Evolutionary conservation across 2,888 invertebrate species (phyloP).

Genomic region (Cancer borealis): DNA sequence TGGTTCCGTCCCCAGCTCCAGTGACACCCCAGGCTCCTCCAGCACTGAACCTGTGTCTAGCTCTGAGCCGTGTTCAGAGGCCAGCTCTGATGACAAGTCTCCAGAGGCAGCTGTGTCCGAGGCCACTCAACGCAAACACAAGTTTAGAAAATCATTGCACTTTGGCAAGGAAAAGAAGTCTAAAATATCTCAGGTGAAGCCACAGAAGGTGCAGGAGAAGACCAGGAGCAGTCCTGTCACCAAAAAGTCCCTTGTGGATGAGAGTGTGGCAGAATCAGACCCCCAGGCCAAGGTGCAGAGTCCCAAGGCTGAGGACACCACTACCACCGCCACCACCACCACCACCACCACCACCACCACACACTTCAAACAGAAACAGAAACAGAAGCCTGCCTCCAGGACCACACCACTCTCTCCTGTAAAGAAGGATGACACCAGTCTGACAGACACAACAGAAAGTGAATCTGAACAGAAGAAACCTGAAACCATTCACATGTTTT

Average conservation of each 20-base stretch:
- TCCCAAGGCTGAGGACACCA: neutral
- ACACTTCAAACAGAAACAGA: slow-evolving; percentile 38
- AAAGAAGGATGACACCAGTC: slow-evolving; percentile 49
- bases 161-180: slow-evolving; percentile 23
- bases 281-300: slow-evolving; percentile 15
- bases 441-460: slow-evolving; percentile 71
- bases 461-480: slow-evolving; percentile 63
- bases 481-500: slow-evolving; percentile 23
- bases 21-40: slow-evolving; percentile 75
- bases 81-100: slow-evolving; percentile 66
- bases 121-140: neutral
- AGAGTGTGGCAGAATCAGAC: slow-evolving; percentile 24
- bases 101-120: slow-evolving; percentile 69
- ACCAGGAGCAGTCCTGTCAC: slow-evolving; percentile 46
- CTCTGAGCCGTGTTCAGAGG: slow-evolving; percentile 73
- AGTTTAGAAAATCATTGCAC: neutral
- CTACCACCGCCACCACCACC: slow-evolving; percentile 23
- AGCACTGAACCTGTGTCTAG: slow-evolving; percentile 76
- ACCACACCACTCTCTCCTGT: slow-evolving; percentile 53
- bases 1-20: slow-evolving; percentile 70
- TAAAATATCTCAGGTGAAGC: slow-evolving; percentile 43
- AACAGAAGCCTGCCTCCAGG: slow-evolving; percentile 56
- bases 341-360: neutral
- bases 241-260: neutral
- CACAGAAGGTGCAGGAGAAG: slow-evolving; percentile 22